Evolutionary conservation across 2,888 invertebrate species (phyloP).

Genomic region (Plutella xylostella): DNA sequence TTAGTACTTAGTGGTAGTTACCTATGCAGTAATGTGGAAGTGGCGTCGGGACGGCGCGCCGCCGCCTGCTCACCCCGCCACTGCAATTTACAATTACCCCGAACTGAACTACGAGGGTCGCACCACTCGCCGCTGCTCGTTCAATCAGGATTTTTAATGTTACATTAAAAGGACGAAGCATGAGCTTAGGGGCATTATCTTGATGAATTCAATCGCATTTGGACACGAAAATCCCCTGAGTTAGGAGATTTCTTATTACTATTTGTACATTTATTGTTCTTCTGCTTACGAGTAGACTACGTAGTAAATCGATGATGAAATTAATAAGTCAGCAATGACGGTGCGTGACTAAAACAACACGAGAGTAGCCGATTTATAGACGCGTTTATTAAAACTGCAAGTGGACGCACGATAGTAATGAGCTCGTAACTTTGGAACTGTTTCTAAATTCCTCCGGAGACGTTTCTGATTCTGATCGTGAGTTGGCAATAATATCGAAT

Average conservation of each 20-base stretch:
- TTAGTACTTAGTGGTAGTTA: background rate
- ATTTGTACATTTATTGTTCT: too few species aligned
- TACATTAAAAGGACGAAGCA: constrained; percentile 5
- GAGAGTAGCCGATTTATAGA: constrained; percentile 4
- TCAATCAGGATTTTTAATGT: constrained; percentile 31
- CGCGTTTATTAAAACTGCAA: background rate
- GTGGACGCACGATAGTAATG: constrained; percentile 8
- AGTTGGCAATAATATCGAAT: constrained; percentile 2
- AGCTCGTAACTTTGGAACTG: constrained; percentile 3
- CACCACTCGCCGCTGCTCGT: constrained; percentile 28
- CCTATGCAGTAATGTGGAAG: constrained; percentile 16
- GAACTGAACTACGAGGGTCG: constrained; percentile 26
- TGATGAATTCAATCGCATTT: background rate
- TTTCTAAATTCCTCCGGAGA: constrained; percentile 4
- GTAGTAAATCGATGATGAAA: too few species aligned
- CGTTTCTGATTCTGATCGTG: constrained; percentile 5
- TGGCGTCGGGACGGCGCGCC: constrained; percentile 27
- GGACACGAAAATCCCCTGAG: background rate
- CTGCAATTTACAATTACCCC: constrained; percentile 54
- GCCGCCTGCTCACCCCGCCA: constrained; percentile 35
- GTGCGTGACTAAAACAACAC: constrained; percentile 50
- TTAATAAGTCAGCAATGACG: constrained; percentile 27
- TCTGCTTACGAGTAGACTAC: too few species aligned
- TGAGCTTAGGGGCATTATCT: background rate
- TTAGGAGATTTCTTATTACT: constrained; percentile 48